Evolutionary conservation across 2,113 vertebrate genomes (phyloP).

Genomic region (Prochilodus magdalenae): DNA sequence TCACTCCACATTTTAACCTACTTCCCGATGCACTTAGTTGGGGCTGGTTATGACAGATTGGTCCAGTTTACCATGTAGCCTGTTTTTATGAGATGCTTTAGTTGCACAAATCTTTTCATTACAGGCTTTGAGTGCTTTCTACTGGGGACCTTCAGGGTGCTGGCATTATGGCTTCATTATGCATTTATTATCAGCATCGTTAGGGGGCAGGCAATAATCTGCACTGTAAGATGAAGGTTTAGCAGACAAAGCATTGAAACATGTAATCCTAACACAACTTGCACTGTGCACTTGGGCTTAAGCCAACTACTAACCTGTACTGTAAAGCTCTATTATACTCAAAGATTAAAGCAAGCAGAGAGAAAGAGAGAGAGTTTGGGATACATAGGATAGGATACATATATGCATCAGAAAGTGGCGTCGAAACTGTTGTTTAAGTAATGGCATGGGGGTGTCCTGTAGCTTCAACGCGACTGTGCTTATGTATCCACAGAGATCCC

Average conservation of each 20-base stretch:
- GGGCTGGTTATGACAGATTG: conserved; percentile 42
- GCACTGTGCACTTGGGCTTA: not conserved
- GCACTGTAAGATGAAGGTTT: conserved; percentile 29
- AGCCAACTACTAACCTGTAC: not conserved
- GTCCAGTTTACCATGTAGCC: conserved; percentile 3
- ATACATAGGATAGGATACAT: not conserved
- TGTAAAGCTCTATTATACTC: not conserved
- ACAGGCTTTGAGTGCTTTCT: not conserved
- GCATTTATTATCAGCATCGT: not conserved
- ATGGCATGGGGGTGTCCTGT: not conserved
- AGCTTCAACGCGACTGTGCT: not conserved
- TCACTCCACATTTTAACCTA: conserved; percentile 61
- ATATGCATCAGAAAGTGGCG: not conserved
- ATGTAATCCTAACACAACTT: conserved; percentile 4
- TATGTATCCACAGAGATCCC: conserved; percentile 84
- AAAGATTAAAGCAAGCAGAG: not conserved
- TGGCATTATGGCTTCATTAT: conserved; percentile 8
- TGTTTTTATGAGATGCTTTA: not conserved
- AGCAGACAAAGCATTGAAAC: not conserved
- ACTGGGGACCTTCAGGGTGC: not conserved
- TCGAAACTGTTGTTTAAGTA: not conserved
- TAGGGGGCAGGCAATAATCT: conserved; percentile 16
- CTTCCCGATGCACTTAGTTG: conserved; percentile 53
- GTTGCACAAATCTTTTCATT: conserved; percentile 15
- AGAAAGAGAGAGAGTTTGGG: not conserved